Base-by-base conservation (phyloP, 2,797 vertebrate genomes). In the Phrynocephalus forsythii region DNA sequence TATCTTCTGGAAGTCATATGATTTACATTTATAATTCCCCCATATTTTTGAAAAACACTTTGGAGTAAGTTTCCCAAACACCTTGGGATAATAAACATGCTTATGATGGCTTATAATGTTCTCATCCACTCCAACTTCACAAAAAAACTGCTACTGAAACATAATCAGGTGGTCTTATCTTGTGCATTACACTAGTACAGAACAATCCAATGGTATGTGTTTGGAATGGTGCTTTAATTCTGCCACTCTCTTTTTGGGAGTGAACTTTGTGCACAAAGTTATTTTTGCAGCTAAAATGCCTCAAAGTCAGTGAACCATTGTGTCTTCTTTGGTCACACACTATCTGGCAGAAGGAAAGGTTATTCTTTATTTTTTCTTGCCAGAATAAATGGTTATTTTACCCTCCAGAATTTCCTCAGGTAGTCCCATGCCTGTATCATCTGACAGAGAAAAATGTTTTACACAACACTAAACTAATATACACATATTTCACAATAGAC, bases 221-320 rank as follows among this genome's bases (percentile, higher is more conserved):
- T 76, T 82, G 80, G 63, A 77, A 82, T 26, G 68, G 28, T 44
- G 28, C n/a, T 68, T 82, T 50, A 60, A 82, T 77, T 68, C 38
- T 75, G 22, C 71, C 76, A 16, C 8, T 77, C 72, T 76, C 38
- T 67, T 82, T 86, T 75, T 82, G 76, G 72, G n/a, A 68, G 72
- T 82, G 76, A 60, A 68, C 63, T 82, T 87, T 67, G 15, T 67
- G 26, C 71, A 82, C 28, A 44, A 76, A 77, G 76, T 87, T 82
- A 82, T 72, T 28, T 52, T 82, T 76, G 56, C 71, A 68, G 28
- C 44, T 76, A 87, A 86, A 82, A 82, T 67, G 60, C 68, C 86
- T 87, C 72, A 82, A 68, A 87, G 79, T 60, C 78, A 68, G 28
- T 85, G 63, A 87, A 76, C 20, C 38, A 87, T 50, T 18, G 38